Conservation (phyloP, 1,140 invertebrate genomes). For the Drosophila kohkoa region DNA sequence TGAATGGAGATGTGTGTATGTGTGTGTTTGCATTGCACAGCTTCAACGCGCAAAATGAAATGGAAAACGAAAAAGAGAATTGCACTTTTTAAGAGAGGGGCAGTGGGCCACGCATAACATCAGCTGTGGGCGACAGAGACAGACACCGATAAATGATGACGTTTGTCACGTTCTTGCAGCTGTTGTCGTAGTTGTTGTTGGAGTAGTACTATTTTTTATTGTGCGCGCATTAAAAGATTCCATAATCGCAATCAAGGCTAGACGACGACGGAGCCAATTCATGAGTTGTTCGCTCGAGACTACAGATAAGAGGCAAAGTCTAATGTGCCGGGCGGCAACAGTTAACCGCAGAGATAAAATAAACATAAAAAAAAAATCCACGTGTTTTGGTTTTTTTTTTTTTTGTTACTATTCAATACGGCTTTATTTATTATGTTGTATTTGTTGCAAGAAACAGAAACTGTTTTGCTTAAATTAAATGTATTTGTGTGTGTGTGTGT, state of each 20-base stretch:
- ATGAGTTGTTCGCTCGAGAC: conserved; percentile 7
- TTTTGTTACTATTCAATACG: conserved; percentile 53
- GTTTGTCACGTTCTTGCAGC: neutral
- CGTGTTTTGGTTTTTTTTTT: conserved; percentile 33
- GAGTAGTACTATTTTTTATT: neutral
- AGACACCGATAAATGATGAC: neutral
- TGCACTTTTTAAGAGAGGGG: conserved; percentile 15
- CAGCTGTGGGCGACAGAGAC: neutral
- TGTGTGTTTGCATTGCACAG: neutral
- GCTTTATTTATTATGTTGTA: conserved; percentile 41
- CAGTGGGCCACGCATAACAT: conserved; percentile 34
- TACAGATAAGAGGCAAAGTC: conserved; percentile 42
- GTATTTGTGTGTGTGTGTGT: conserved; percentile 7
- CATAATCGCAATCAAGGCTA: conserved; percentile 30
- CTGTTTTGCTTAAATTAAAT: conserved; percentile 57
- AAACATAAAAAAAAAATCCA: conserved; percentile 21
- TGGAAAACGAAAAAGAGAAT: conserved; percentile 21
- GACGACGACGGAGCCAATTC: conserved; percentile 26
- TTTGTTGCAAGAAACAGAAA: conserved; percentile 50
- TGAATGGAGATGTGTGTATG: neutral
- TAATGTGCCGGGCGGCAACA: conserved; percentile 17
- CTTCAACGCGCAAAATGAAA: conserved; percentile 28
- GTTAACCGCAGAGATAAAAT: neutral
- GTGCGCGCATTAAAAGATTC: conserved; percentile 5
- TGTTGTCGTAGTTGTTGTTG: no score